Base-by-base conservation (phyloP, 1,140 invertebrate species). In the Pachypeltis micranthus region DNA sequence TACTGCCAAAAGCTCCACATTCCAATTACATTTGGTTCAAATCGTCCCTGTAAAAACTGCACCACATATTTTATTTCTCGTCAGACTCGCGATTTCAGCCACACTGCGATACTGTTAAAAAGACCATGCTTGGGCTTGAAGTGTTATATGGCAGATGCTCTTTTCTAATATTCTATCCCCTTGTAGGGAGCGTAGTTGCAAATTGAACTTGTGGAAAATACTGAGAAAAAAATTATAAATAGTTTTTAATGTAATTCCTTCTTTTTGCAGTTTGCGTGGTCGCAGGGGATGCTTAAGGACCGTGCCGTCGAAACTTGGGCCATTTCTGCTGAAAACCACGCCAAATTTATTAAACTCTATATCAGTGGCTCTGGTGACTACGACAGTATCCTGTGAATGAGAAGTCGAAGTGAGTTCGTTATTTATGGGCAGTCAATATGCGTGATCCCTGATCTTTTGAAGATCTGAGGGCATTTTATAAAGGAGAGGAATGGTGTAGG, bases 201-300 rank as follows among this genome's bases (percentile, higher is more conserved):
- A 12, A 74, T 77, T 2, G 87, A 90, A 84, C 83, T 83, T 61
- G 78, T 84, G 69, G 84, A 87, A 67, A 71, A 82, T 23, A 83
- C 81, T 16, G 84, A 91, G 1, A 85, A 83, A 72, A 71, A 57
- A 19, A 24, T 16, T 29, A 12, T 16, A n/a, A n/a, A n/a, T n/a
- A n/a, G n/a, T 47, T 65, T 28, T 56, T 56, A 67, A 73, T 57
- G 76, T 79, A 66, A 73, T 71, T 67, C 63, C 12, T 58, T 64
- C 67, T 21, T 74, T 70, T 57, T 31, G 55, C 68, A 90, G 87
- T 72, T 82, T 61, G 76, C 81, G 67, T 90, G 88, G 83, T 79
- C 79, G 60, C 75, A 76, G 12, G 74, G 77, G 2, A 87, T 90
- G 84, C 83, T 83, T 61, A 78, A 84, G 69, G 84, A 87, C 67